Evolutionary conservation across 2,797 vertebrate genomes (phyloP), one percentile per base, ranked within the genome.

Genomic region (Cetoscarus ocellatus): DNA sequence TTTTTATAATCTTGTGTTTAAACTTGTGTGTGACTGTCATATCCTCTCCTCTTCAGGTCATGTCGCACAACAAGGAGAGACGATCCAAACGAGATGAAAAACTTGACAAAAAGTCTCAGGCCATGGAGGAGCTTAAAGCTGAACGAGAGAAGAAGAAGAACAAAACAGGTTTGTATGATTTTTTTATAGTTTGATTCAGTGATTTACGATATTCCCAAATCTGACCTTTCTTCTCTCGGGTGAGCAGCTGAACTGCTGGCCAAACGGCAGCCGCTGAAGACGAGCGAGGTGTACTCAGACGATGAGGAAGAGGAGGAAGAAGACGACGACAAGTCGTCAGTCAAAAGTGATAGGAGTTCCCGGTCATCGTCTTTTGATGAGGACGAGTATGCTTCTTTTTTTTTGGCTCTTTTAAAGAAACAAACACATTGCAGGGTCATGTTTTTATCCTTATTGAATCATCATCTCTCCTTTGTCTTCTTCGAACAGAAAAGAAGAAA

Each of bases 271-370:
- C 98, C 97, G 18, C 95, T 99, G 83, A 99, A 99, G 92, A 97
- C 98, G 3, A 99, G 98, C 47, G 98, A 99, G 83, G 98, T 99
- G 6, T 99, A 99, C 77, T 99, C 98, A 4, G 98, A 99, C 1
- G 98, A 99, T n/a, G 98, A 99, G 74, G 98, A 99, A 57, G 98
- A 99, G 39, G 97, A 98, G 58, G 98, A 99, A 61, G 98, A 99
- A 78, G 98, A 99, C 52, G 98, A 99, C 14, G 98, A 99, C 88
- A 99, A 99, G 77, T 99, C 98, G 39, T 99, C 98, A 7, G 97
- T 98, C 68, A 99, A 99, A 89, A 97, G 97, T 10, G 97, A 98
- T 79, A 95, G 96, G 10, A 98, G 97, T 39, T 98, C 97, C 9
- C 96, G 96, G 42, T 98, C 98, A 0, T 99, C 98, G 0, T 99